Evolutionary conservation across 2,797 vertebrate species (phyloP).

Genomic region (Hippocampus kuda): DNA sequence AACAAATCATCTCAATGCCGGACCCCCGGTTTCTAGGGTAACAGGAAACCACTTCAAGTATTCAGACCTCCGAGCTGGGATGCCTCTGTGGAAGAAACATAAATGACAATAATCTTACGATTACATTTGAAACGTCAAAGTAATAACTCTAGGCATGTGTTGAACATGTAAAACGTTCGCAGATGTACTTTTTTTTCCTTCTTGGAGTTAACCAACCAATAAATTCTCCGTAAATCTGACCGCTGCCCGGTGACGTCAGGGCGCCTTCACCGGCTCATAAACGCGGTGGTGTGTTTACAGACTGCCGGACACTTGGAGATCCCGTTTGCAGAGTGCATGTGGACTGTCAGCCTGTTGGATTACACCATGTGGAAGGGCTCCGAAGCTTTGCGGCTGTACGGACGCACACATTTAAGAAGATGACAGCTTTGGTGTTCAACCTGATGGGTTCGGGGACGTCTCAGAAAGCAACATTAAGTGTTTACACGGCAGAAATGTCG

Average conservation of each 20-base stretch:
- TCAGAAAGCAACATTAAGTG: conserved; percentile 25
- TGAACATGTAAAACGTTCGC: neutral
- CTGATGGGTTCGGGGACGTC: conserved; percentile 29
- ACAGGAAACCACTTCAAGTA: conserved; percentile 49
- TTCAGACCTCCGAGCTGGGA: conserved; percentile 39
- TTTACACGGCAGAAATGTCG: conserved; percentile 59
- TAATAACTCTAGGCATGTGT: neutral
- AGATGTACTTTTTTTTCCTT: neutral
- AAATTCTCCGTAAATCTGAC: neutral
- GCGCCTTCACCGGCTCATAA: conserved; percentile 26
- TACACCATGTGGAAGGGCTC: conserved; percentile 20
- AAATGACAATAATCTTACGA: neutral
- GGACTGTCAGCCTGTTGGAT: conserved; percentile 18
- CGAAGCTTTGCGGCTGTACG: neutral
- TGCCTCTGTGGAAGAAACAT: conserved; percentile 10
- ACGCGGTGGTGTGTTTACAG: conserved; percentile 28
- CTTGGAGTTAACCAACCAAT: neutral
- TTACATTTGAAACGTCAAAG: neutral
- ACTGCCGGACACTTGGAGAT: conserved; percentile 23
- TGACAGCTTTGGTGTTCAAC: conserved; percentile 26
- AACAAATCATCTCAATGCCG: conserved; percentile 24
- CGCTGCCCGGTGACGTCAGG: conserved; percentile 33
- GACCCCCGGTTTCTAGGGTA: conserved; percentile 51
- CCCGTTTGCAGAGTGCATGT: conserved; percentile 29
- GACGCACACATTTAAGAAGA: conserved; percentile 14